Conservation (phyloP, 2,797 vertebrate genomes). For the Benthosema pterotum region DNA sequence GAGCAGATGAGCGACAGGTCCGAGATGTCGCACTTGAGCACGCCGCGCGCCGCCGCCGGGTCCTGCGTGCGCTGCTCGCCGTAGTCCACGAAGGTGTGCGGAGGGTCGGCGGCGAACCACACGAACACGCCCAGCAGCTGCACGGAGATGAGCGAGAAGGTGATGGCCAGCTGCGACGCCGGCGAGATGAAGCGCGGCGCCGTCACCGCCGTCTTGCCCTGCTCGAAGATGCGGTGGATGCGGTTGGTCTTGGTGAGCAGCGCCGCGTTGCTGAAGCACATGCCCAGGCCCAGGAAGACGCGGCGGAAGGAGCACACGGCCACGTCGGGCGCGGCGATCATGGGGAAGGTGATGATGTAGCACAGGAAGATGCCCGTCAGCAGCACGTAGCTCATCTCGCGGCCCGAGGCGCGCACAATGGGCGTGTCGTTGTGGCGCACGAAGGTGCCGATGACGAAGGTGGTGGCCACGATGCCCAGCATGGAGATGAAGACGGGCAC, state of each 20-base stretch:
- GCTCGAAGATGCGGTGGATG: slow-evolving; percentile 97
- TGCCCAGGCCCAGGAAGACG: slow-evolving; percentile 93
- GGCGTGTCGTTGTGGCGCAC: slow-evolving; percentile 92
- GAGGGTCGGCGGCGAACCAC: slow-evolving; percentile 92
- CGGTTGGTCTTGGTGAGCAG: slow-evolving; percentile 97
- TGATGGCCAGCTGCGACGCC: slow-evolving; percentile 92
- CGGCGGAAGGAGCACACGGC: slow-evolving; percentile 90
- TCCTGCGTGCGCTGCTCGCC: slow-evolving; percentile 93
- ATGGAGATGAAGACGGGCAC: slow-evolving; percentile 91
- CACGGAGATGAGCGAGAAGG: slow-evolving; percentile 92
- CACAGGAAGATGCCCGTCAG: slow-evolving; percentile 96
- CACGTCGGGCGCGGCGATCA: slow-evolving; percentile 90
- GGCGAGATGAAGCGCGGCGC: slow-evolving; percentile 94
- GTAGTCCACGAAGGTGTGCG: slow-evolving; percentile 94
- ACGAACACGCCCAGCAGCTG: slow-evolving; percentile 92
- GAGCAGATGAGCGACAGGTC: slow-evolving; percentile 98
- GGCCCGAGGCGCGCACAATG: slow-evolving; percentile 91
- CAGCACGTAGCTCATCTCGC: slow-evolving; percentile 94
- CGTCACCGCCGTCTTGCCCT: slow-evolving; percentile 92
- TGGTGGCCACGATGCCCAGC: slow-evolving; percentile 90
- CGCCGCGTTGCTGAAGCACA: slow-evolving; percentile 96
- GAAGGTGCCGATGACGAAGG: slow-evolving; percentile 90
- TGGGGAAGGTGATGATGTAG: slow-evolving; percentile 93
- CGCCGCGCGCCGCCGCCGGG: slow-evolving; percentile 85
- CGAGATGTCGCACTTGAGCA: slow-evolving; percentile 98